Base-by-base conservation (phyloP, 2,797 vertebrate genomes). In the Pangasius macronema region DNA sequence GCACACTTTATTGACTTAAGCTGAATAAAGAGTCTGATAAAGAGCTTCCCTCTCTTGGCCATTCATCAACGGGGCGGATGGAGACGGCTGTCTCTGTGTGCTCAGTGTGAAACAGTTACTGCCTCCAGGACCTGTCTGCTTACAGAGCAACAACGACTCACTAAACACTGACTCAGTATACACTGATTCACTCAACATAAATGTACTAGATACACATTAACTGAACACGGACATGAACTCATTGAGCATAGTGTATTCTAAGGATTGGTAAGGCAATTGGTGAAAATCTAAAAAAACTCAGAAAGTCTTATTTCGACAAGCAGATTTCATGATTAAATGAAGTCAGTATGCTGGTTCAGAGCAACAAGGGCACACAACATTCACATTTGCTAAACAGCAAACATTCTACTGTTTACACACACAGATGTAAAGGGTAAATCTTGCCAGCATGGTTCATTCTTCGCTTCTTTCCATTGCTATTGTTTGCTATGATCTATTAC, bases 21-120 rank as follows among this genome's bases (percentile, higher is more conserved):
- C 94, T 94, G 94, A 91, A 93, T 93, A 91, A 94, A 93, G 91
- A 88, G 88, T 86, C 85, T 88, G 93, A 96, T 94, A 94, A 94
- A 95, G 93, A 89, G 89, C 92, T 94, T 94, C 89, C 92, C 88
- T 91, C 90, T 87, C 88, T 89, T 89, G 87, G 82, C 91, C 85
- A 91, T 95, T 88, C 88, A 77, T 93, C 91, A 89, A 88, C 89
- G 87, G 53, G 84, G 73, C 88, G 92, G 94, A 93, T 92, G 85
- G 89, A 68, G 86, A 89, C 33, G 59, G 86, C 82, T 88, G 77
- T 55, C 61, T 85, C 81, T 87, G 59, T 83, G 81, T 86, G 81
- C 82, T 57, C 30, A 55, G 49, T 88, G 51, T 46, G 79, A 85
- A 83, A 63, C 68, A 77, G 70, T 55, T 57, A 33, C 36, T 85